Percentiles rank a stretch among this genome's conserved stretches.
Conservation (phyloP, 2,888 invertebrate species). For the Microctonus hyperodae region DNA sequence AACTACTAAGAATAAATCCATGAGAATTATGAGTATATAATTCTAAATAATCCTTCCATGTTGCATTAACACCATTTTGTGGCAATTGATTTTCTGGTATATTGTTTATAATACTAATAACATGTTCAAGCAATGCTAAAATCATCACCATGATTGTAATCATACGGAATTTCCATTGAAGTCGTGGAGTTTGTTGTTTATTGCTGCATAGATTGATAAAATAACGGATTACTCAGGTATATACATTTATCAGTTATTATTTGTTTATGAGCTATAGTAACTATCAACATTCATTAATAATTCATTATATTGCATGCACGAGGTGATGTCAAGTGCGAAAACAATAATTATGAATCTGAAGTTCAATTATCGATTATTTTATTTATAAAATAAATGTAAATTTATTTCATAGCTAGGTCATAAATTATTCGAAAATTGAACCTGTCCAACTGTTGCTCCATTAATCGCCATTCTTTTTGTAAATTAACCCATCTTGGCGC, state of each 20-base stretch:
- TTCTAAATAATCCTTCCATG: slow-evolving; percentile 47
- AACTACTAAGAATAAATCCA: slow-evolving; percentile 50
- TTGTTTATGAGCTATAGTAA: not conserved
- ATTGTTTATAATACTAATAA: slow-evolving; percentile 53
- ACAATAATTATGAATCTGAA: not conserved
- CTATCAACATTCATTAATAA: slow-evolving; percentile 1
- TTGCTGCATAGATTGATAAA: slow-evolving; percentile 41
- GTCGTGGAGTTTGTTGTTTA: slow-evolving; percentile 43
- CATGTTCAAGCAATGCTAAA: slow-evolving; percentile 53
- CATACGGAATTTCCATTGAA: slow-evolving; percentile 52
- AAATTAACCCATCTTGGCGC: slow-evolving; percentile 55
- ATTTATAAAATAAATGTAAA: not conserved
- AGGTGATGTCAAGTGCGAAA: not conserved
- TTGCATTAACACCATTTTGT: slow-evolving; percentile 38
- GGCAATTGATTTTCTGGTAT: slow-evolving; percentile 40
- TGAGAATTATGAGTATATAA: slow-evolving; percentile 53
- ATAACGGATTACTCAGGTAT: not conserved
- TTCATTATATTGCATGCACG: slow-evolving; percentile 5
- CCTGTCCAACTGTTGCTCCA: slow-evolving; percentile 57
- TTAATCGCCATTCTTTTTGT: slow-evolving; percentile 55
- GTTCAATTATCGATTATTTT: not conserved
- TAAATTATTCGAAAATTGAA: slow-evolving; percentile 29
- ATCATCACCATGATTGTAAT: slow-evolving; percentile 48
- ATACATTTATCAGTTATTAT: too few species aligned
- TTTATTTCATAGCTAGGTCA: too few species aligned